Conservation (phyloP, 2,113 vertebrate genomes). For the Bubo blakistoni region DNA sequence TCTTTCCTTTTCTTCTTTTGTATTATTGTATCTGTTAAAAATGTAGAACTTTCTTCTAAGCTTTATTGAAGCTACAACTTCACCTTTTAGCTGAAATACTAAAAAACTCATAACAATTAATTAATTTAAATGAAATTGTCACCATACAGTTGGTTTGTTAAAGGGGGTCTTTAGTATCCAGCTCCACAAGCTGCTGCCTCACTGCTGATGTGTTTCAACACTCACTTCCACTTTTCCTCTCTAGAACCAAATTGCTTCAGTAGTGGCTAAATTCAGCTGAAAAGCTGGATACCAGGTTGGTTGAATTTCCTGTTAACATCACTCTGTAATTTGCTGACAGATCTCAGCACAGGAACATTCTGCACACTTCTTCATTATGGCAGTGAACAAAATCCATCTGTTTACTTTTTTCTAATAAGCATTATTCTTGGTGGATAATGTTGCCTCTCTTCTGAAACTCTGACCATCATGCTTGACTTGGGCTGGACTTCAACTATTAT, state of each 20-base stretch:
- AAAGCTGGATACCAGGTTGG: neutral
- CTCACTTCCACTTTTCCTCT: neutral
- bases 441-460: neutral
- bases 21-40: neutral
- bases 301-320: neutral
- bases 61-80: neutral
- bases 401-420: neutral
- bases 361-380: neutral
- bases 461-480: neutral
- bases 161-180: neutral
- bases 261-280: neutral
- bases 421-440: neutral
- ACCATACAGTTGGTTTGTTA: neutral
- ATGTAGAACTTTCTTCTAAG: neutral
- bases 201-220: neutral
- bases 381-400: neutral
- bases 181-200: neutral
- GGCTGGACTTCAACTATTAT: neutral
- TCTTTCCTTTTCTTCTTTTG: neutral
- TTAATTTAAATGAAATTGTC: neutral
- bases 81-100: neutral
- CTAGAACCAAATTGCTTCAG: neutral
- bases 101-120: neutral
- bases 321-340: neutral
- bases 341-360: neutral